These are phyloP conservation scores for Pygoscelis adeliae DNA, from an alignment of 2,113 vertebrate species.

Conservation along the genomic window DNA sequence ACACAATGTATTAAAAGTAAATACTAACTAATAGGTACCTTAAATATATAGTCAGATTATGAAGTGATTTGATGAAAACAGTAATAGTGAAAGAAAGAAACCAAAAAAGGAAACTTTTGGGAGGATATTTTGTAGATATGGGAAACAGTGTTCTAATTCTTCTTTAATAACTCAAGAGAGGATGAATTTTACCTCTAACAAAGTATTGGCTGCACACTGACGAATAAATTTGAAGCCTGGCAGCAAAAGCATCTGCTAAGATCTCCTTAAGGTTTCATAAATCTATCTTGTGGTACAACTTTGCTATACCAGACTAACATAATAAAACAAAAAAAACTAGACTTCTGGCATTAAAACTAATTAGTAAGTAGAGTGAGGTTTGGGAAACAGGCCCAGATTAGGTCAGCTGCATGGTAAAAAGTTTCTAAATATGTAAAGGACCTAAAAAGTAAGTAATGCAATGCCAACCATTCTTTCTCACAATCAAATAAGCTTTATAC, in stretches of 20 bases:
- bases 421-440: not conserved
- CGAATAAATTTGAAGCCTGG: not conserved
- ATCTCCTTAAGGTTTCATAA: conserved; percentile 30
- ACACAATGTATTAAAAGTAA: not conserved
- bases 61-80: not conserved
- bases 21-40: not conserved
- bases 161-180: conserved; percentile 6
- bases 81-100: not conserved
- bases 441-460: not conserved
- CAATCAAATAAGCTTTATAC: not conserved
- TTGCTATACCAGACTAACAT: not conserved
- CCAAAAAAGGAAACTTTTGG: not conserved
- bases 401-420: not conserved
- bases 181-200: not conserved
- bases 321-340: conserved; percentile 1
- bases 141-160: not conserved
- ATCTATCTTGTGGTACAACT: conserved; percentile 5
- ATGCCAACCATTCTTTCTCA: not conserved
- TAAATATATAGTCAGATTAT: not conserved
- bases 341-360: conserved; percentile 1
- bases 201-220: not conserved
- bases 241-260: not conserved
- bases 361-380: not conserved
- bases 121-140: not conserved
- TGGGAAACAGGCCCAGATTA: not conserved